phyloP scores from a whole-genome alignment of 2,797 vertebrate genomes.

The Cetoscarus ocellatus region DNA sequence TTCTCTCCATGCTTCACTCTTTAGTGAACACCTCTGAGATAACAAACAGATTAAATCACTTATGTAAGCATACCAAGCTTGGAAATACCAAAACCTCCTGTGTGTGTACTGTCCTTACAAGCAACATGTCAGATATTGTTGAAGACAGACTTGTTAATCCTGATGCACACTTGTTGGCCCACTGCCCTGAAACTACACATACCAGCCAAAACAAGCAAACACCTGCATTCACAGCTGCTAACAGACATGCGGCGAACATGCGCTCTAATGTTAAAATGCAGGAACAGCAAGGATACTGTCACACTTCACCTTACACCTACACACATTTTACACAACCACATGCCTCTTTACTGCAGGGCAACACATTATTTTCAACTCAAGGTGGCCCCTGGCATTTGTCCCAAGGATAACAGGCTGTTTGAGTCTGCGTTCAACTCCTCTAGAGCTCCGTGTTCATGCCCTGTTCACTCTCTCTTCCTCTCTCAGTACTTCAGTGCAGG shows the following conservation, averaged over 20 bases:
- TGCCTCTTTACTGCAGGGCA: conserved; percentile 8
- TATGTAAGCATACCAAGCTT: conserved; percentile 13
- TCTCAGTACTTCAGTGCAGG: conserved; percentile 21
- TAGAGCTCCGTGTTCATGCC: conserved; percentile 31
- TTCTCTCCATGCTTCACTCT: neutral
- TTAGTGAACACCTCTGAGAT: conserved; percentile 14
- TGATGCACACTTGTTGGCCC: conserved; percentile 61
- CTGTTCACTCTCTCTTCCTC: neutral
- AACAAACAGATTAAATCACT: conserved; percentile 28
- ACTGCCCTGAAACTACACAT: conserved; percentile 49
- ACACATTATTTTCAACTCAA: conserved; percentile 44
- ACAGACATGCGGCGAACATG: neutral
- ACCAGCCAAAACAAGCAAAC: conserved; percentile 2
- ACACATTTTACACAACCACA: conserved; percentile 11
- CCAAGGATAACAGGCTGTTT: conserved; percentile 52
- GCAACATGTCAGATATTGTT: conserved; percentile 30
- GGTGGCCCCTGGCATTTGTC: conserved; percentile 64
- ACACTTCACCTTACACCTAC: conserved; percentile 1
- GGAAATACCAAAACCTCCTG: conserved; percentile 14
- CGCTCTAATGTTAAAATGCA: neutral
- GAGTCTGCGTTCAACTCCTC: conserved; percentile 20
- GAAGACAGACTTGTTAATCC: conserved; percentile 65
- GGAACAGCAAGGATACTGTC: neutral
- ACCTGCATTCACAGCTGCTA: neutral
- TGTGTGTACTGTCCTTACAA: conserved; percentile 2